Base-by-base conservation (phyloP, 2,797 vertebrate species). In the Coregonus suidteri region DNA sequence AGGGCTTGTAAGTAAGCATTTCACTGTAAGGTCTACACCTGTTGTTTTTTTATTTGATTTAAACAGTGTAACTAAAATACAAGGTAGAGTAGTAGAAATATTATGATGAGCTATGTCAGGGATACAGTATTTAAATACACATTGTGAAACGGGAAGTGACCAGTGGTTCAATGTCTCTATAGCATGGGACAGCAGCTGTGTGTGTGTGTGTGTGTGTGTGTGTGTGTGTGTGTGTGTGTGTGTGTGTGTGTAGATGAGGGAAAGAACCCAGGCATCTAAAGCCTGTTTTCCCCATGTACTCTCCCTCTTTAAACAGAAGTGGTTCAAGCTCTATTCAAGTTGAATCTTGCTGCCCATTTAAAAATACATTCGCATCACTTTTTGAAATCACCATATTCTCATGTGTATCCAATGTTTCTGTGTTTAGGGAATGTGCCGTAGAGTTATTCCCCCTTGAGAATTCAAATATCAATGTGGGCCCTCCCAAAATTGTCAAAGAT, bases 301-400 rank as follows among this genome's bases (percentile, higher is more conserved):
- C 74, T 75, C 66, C 73, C n/a, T 18, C 69, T 87, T 76, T 75
- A 81, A 87, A 84, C 80, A 87, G 88, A 93, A 92, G 85, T 93
- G 86, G 90, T 90, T 89, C 90, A 82, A 74, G 85, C 53, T 18
- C 14, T 14, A 54, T 54, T 54, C 14, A 54, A 54, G 16, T 4
- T 54, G 16, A 15, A 18, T 9, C 41, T 47, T 47, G 41, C 41
- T 11, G 7, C 7, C 7, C 59, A 3, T 18, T n/a, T 11, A 20
- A 65, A 65, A 65, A 67, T 64, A 64, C 3, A 30, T 14, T n/a
- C 13, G 11, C 20, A 30, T 25, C 25, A 25, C 11, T 25, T 4
- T 14, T 18, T 14, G 4, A 54, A 54, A 4, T 54, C 53, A 54
- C 53, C 4, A 5, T 67, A 13, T 13, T 15, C 30, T 35, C 11